Evolutionary conservation across 2,888 invertebrate species (phyloP).

Genomic region (Drosophila cognata): DNA sequence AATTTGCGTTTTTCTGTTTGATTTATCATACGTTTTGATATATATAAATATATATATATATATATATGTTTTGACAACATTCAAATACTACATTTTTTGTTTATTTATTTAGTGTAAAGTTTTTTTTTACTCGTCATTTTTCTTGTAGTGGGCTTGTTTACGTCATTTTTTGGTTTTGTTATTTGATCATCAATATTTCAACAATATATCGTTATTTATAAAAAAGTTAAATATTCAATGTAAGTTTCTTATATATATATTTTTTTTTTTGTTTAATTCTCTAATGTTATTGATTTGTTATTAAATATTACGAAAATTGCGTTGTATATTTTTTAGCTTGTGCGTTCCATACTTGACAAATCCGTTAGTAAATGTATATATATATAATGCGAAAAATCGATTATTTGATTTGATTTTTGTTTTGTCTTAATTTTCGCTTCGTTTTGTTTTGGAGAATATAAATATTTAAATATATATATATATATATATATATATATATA

Average conservation of each 20-base stretch:
- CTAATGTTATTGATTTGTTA: constrained; percentile 22
- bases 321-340: constrained; percentile 31
- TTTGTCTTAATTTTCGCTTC: not conserved
- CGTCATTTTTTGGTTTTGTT: constrained; percentile 34
- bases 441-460: not conserved
- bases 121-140: not conserved
- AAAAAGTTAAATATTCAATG: constrained; percentile 47
- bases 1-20: constrained; percentile 37
- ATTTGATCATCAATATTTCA: constrained; percentile 21
- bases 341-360: constrained; percentile 36
- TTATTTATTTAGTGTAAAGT: not conserved
- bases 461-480: not conserved
- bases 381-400: not conserved
- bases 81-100: constrained; percentile 43
- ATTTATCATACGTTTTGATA: constrained; percentile 25
- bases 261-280: constrained; percentile 1
- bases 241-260: constrained; percentile 5
- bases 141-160: constrained; percentile 64
- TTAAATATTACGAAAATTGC: constrained; percentile 14
- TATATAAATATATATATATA: constrained; percentile 17
- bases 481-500: not conserved
- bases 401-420: not conserved
- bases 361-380: constrained; percentile 1
- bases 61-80: constrained; percentile 50
- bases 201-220: constrained; percentile 47